Evolutionary conservation across 2,113 vertebrate genomes (phyloP).

Genomic region (Tyrannus savana): DNA sequence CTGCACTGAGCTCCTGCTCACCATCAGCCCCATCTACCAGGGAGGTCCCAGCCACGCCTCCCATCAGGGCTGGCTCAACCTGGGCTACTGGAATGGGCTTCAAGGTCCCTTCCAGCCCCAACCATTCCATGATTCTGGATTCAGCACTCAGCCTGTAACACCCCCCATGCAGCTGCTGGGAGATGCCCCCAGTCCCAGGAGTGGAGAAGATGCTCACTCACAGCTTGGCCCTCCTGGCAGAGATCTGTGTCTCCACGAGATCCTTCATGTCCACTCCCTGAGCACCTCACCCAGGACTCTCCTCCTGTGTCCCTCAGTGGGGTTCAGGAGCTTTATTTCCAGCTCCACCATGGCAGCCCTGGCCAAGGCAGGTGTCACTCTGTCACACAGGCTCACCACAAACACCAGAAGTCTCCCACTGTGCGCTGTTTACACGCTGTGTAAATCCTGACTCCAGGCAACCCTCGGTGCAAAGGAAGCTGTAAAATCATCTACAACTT

Average conservation of each 20-base stretch:
- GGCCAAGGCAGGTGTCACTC: background rate
- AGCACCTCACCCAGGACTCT: background rate
- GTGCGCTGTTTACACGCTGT: accelerated
- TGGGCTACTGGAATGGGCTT: accelerated
- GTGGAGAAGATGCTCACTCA: accelerated
- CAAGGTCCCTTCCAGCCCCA: background rate
- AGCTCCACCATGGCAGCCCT: accelerated
- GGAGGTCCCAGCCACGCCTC: background rate
- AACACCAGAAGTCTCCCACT: background rate
- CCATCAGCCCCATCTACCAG: accelerated
- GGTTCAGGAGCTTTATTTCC: background rate
- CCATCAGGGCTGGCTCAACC: accelerated
- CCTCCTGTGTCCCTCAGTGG: background rate
- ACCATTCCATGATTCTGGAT: background rate
- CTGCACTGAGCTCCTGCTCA: background rate
- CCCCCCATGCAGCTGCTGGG: background rate
- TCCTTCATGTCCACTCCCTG: background rate
- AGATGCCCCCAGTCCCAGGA: background rate
- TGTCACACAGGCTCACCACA: background rate
- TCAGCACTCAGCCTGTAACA: background rate
- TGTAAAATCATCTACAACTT: background rate
- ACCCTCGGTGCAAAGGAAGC: background rate
- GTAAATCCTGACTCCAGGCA: background rate
- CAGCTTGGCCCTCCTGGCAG: background rate
- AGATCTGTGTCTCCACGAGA: accelerated